A percentile compares a stretch with the other conserved stretches of the same genome.
Conservation (phyloP, 2,797 vertebrate genomes). For the Morus bassanus region DNA sequence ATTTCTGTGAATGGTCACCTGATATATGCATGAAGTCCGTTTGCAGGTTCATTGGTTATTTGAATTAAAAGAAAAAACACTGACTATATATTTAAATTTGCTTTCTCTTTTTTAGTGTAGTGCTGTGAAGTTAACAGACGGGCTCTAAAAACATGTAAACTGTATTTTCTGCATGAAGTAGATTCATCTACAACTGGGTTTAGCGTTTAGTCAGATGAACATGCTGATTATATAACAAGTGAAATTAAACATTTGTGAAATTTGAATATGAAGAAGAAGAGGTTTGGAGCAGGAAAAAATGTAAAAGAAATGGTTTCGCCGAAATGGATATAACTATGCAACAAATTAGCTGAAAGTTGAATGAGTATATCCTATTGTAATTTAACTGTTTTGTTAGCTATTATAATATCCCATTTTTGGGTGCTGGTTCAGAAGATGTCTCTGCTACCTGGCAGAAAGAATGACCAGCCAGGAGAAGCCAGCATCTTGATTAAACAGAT, state of each 20-base stretch:
- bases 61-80: conserved; percentile 18
- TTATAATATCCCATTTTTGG: neutral
- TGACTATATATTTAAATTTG: neutral
- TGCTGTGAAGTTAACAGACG: neutral
- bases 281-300: neutral
- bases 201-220: neutral
- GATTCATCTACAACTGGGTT: neutral
- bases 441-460: neutral
- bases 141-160: neutral
- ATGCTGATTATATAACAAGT: neutral
- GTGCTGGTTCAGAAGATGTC: neutral
- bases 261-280: neutral
- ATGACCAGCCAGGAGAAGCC: neutral
- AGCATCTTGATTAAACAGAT: neutral
- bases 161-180: neutral
- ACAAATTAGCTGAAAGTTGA: neutral
- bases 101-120: neutral
- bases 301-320: neutral
- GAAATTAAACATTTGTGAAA: neutral
- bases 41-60: conserved; percentile 84
- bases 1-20: conserved; percentile 82
- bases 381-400: neutral
- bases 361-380: neutral
- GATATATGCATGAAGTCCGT: conserved; percentile 84
- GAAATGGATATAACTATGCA: neutral